Base-by-base conservation (phyloP, 2,113 vertebrate species). In the Gymnorhina tibicen region DNA sequence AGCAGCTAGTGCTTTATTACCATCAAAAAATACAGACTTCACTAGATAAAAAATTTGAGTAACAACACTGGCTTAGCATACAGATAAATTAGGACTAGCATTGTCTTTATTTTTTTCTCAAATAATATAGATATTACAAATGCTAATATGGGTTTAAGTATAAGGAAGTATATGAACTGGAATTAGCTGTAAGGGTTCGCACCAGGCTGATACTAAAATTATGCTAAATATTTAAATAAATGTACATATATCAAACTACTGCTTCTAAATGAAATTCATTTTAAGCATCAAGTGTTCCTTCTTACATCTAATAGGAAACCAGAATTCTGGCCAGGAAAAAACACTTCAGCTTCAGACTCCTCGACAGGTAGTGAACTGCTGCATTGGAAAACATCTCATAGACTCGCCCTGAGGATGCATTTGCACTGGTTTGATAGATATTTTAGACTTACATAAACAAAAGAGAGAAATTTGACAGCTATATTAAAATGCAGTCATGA, bases 221-320 rank as follows among this genome's bases (percentile, higher is more conserved):
- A 97, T 80, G 82, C 75, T 84, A 95, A 95, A 95, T 95, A 95
- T 94, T 97, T 85, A 96, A 96, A 92, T 97, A 50, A 91, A 88
- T 95, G 91, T 49, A 70, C 90, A 89, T 96, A 84, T 81, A 78
- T 91, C 69, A 93, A 93, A 86, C 32, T 75, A 55, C 30, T 75
- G 78, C 77, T 93, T 87, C 53, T 79, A 91, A 66, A 95, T 70
- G 13, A 87, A 93, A 96, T 87, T 96, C 44, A 86, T 87, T 92
- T 87, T 91, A 92, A 89, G 87, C 85, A 96, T 84, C 97, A 97
- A 94, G 60, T 94, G 87, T 46, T 89, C 60, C 74, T 47, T 82
- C 87, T 49, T 64, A 41, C 72, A 89, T 92, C 47, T 85, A 87
- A 89, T 72, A 87, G 22, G 68, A 91, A 92, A 47, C 46, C 32